Evolutionary conservation across 2,888 invertebrate species (phyloP), one percentile per base, ranked within the genome.

Genomic region (Aricia artaxerxes): DNA sequence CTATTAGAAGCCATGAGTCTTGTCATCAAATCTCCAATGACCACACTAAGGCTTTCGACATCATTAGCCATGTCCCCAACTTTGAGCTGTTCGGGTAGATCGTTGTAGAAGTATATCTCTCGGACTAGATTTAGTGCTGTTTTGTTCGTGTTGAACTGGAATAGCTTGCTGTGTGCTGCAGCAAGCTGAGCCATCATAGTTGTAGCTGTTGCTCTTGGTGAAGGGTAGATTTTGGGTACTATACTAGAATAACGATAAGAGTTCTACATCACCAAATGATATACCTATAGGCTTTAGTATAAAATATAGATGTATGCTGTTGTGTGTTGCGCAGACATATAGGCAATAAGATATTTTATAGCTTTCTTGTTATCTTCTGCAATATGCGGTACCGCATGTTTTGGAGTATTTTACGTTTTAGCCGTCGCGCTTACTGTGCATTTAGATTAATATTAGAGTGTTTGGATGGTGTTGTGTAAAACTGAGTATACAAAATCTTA

Each of bases 1-100:
- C 96, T 96, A 80, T 95, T 95, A 1, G 96, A 95, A 4, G 95
- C 92, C 86, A 96, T 91, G 49, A 97, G 86, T 16, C 84, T 87
- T n/a, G 84, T 86, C 81, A 91, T 83, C 40, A 94, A 79, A 80
- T 90, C 90, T 0, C 88, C 89, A 0, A 94, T 83, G 0, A 89
- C 82, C 4, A 84, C 83, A 75, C 82, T 87, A 80, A 93, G 79
- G 9, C 85, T 83, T 0, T 87, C 88, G 0, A 61, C 61, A 13
- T 85, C 82, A 0, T 81, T 81, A 61, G 87, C 35, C 1, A 75
- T 79, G 0, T 83, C 84, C 0, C 87, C 87, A 1, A 77, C 80
- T 69, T 83, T 88, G 82, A 93, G 79, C 79, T 90, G 90, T 0
- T 86, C 83, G 0, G 93, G 94, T 2, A 94, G 80, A 61, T 94